Evolutionary conservation across 2,888 invertebrate species (phyloP).

Genomic region (Pheosia tremula): DNA sequence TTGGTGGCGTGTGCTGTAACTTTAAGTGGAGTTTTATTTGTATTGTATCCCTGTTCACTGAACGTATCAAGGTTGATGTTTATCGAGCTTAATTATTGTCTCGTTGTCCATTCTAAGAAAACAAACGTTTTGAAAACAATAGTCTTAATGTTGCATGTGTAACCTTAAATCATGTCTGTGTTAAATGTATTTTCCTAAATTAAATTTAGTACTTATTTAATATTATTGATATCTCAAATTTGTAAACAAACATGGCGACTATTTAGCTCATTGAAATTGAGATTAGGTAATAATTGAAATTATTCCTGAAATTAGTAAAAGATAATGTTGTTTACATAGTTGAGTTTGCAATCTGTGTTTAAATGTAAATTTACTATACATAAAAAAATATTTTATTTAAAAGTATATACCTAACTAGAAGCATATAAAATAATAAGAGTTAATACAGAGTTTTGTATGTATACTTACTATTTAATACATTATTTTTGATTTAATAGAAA

Average conservation of each 20-base stretch:
- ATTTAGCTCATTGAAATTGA: neutral
- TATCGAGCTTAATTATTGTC: conserved; percentile 35
- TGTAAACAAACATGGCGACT: neutral
- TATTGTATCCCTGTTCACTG: neutral
- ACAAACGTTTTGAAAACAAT: neutral
- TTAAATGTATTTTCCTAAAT: conserved; percentile 5
- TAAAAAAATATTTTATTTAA: conserved; percentile 11
- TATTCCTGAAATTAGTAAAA: neutral
- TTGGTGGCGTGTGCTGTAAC: conserved; percentile 30
- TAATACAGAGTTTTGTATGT: conserved; percentile 8
- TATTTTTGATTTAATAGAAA: conserved; percentile 26
- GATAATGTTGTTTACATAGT: neutral
- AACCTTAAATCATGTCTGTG: conserved; percentile 2
- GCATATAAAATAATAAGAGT: too few species aligned
- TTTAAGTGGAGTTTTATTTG: conserved; percentile 32
- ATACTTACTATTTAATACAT: conserved; percentile 10
- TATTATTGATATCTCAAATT: neutral
- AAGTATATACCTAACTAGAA: too few species aligned
- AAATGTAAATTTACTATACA: conserved; percentile 11
- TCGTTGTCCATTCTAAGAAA: conserved; percentile 10
- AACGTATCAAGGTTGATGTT: conserved; percentile 15
- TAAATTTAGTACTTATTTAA: neutral
- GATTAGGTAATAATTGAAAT: too few species aligned
- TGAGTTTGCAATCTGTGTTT: neutral
- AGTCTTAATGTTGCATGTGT: conserved; percentile 11